Evolutionary conservation across 2,797 vertebrate genomes (phyloP).

Genomic region (Arctocebus calabarensis): DNA sequence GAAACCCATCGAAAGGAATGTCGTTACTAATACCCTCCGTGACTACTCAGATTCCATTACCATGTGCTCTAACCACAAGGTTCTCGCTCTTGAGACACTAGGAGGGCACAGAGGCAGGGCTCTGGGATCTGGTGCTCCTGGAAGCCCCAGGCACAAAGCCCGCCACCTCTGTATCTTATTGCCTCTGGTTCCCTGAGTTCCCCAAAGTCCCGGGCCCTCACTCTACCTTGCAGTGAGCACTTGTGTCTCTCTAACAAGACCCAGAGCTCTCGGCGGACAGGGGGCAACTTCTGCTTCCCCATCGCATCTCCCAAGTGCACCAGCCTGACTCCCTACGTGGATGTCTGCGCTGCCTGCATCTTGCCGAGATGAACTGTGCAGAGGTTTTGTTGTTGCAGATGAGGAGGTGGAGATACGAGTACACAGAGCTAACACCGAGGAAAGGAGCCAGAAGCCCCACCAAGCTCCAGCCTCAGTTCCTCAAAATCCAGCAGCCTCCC

Average conservation of each 20-base stretch:
- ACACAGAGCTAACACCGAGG: neutral
- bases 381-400: slow-evolving; percentile 65
- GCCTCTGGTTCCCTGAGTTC: neutral
- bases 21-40: fast-evolving
- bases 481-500: neutral
- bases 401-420: slow-evolving; percentile 51
- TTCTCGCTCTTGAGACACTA: neutral
- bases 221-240: too few relatives aligned
- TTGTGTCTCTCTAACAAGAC: neutral
- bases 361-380: neutral
- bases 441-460: neutral
- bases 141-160: neutral
- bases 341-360: fast-evolving
- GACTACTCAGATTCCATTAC: neutral
- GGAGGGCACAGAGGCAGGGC: neutral
- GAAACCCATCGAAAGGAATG: neutral
- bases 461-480: neutral
- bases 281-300: neutral
- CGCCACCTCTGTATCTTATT: neutral
- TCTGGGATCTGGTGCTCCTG: neutral
- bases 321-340: neutral
- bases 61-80: fast-evolving
- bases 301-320: neutral
- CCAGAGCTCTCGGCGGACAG: neutral
- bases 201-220: neutral